Evolutionary conservation across 2,113 vertebrate species (phyloP).

Genomic region (Camarhynchus parvulus): DNA sequence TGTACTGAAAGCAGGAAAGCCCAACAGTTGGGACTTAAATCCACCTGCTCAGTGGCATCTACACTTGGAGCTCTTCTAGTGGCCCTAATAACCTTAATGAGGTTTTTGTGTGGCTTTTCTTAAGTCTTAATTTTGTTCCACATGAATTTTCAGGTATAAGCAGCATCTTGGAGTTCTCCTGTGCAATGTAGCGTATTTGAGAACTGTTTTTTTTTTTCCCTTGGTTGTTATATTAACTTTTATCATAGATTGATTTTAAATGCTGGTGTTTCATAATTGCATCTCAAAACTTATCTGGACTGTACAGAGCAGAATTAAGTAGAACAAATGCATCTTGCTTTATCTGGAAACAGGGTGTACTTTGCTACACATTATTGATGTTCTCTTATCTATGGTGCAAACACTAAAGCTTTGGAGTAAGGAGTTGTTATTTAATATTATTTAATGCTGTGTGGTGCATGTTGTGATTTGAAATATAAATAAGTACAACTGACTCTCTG

Average conservation of each 20-base stretch:
- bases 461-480: background rate
- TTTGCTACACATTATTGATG: background rate
- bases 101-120: background rate
- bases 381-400: background rate
- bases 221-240: background rate
- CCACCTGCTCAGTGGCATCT: background rate
- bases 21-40: background rate
- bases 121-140: background rate
- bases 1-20: background rate
- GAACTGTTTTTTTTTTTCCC: background rate
- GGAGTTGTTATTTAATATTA: background rate
- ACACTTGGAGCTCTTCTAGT: background rate
- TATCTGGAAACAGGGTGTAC: background rate
- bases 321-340: background rate
- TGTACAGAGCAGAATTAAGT: background rate
- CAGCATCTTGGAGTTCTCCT: rapidly evolving
- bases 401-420: background rate
- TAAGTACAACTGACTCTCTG: background rate
- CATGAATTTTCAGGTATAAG: background rate
- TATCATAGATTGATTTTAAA: background rate
- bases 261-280: background rate
- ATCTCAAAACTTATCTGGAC: background rate
- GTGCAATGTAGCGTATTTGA: background rate
- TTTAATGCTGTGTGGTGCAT: background rate
- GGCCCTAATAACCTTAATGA: background rate